Percentiles rank a stretch among this genome's conserved stretches.
Conservation (phyloP, 1,140 invertebrate genomes). For the Eueides isabella region DNA sequence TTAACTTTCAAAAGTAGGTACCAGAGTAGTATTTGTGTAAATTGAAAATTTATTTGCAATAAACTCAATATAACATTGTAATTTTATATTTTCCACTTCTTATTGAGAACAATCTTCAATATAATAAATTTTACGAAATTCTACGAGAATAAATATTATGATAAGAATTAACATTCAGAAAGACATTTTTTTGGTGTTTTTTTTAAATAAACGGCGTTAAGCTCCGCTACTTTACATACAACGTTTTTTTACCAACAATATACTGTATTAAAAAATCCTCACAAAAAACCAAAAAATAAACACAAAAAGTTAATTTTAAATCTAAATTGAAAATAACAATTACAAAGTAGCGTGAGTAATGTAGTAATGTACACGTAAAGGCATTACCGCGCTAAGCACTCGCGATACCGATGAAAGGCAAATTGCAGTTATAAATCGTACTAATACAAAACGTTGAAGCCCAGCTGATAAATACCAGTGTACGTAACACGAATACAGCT, state of each 20-base stretch:
- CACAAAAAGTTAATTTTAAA: too few relatives aligned
- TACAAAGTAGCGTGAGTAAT: background rate
- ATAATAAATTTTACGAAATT: too few relatives aligned
- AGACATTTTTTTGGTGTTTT: too few relatives aligned
- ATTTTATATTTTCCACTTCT: too few relatives aligned
- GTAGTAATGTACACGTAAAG: background rate
- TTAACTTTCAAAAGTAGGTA: conserved; percentile 16
- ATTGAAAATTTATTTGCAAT: background rate
- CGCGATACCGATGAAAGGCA: conserved; percentile 31
- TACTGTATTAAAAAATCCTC: too few relatives aligned
- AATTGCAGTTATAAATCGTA: conserved; percentile 35
- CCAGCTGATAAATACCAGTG: conserved; percentile 20
- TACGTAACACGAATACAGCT: conserved; percentile 24
- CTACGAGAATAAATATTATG: too few relatives aligned
- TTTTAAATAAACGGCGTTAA: too few relatives aligned
- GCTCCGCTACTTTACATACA: too few relatives aligned
- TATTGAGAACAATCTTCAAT: too few relatives aligned
- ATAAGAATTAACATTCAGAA: too few relatives aligned
- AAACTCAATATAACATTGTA: too few relatives aligned
- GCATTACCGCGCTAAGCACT: conserved; percentile 9
- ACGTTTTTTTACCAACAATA: too few relatives aligned
- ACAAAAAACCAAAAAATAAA: background rate
- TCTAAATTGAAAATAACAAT: conserved; percentile 3
- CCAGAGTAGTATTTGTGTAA: conserved; percentile 7
- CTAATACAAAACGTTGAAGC: conserved; percentile 25